Evolutionary conservation across 2,888 invertebrate genomes (phyloP).

Genomic region (Falcaria lacertinaria): DNA sequence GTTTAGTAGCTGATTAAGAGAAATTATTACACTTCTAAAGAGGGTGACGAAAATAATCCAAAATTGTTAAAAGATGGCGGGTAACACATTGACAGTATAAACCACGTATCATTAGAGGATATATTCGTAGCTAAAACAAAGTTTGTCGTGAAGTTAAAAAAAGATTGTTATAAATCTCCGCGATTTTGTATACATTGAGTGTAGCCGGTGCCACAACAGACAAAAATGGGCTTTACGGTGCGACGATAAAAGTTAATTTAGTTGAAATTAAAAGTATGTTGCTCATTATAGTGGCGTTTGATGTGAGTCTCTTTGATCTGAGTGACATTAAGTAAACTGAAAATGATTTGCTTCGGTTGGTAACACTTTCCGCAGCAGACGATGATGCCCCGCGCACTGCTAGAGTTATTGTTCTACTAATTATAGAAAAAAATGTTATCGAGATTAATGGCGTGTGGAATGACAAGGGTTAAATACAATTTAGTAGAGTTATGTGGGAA

Average conservation of each 20-base stretch:
- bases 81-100: conserved; percentile 43
- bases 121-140: conserved; percentile 47
- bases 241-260: conserved; percentile 22
- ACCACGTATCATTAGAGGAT: conserved; percentile 49
- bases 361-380: conserved; percentile 43
- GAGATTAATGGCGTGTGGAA: conserved; percentile 55
- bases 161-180: conserved; percentile 38
- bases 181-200: conserved; percentile 5
- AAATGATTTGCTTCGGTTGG: conserved; percentile 59
- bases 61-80: conserved; percentile 30
- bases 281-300: conserved; percentile 56
- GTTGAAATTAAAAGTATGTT: conserved; percentile 35
- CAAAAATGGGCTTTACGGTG: conserved; percentile 32
- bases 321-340: conserved; percentile 69
- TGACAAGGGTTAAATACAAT: conserved; percentile 41
- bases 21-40: conserved; percentile 5
- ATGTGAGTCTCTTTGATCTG: conserved; percentile 69
- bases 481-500: conserved; percentile 15
- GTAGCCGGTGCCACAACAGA: conserved; percentile 12
- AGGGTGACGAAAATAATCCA: conserved; percentile 28
- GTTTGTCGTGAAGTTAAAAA: conserved; percentile 66
- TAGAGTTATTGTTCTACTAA: conserved; percentile 48
- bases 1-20: not conserved
- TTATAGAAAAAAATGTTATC: conserved; percentile 49
- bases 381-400: conserved; percentile 48